Percentiles rank a stretch among this genome's conserved stretches.
These are phyloP conservation scores for Papio anubis DNA, from an alignment of 2,113 vertebrate species.

Conservation along the genomic window DNA sequence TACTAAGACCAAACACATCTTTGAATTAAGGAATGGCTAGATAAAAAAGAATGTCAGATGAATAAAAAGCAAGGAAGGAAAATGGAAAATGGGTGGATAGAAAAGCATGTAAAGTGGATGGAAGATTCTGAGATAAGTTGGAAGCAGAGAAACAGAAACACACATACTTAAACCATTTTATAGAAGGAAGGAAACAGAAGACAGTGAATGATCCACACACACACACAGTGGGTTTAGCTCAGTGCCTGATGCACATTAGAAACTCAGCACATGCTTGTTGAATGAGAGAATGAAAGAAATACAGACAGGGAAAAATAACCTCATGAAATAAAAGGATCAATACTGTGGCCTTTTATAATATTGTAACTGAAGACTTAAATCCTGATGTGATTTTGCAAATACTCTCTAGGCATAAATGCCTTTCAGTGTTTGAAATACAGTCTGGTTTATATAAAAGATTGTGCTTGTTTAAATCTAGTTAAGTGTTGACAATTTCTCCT, in stretches of 20 bases:
- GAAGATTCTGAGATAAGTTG: not conserved
- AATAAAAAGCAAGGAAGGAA: not conserved
- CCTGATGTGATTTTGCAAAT: not conserved
- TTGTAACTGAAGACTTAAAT: not conserved
- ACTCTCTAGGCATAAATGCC: not conserved
- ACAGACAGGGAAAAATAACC: not conserved
- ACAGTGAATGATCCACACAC: not conserved
- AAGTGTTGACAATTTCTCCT: not conserved
- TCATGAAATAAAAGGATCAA: not conserved
- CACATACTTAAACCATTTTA: not conserved
- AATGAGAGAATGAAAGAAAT: slow-evolving; percentile 23
- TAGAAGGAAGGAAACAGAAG: not conserved
- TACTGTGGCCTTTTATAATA: not conserved
- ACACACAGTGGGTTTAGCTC: not conserved
- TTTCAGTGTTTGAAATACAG: not conserved
- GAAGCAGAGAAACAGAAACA: not conserved
- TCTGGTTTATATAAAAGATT: not conserved
- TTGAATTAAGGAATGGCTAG: not conserved
- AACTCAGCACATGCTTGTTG: not conserved
- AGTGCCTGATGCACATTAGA: not conserved
- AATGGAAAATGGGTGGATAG: not conserved
- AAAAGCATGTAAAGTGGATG: not conserved
- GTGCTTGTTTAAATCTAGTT: not conserved
- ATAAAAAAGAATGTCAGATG: not conserved
- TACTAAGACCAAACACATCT: not conserved